Conservation (phyloP, 1,140 invertebrate genomes). For the Phortica variegata region DNA sequence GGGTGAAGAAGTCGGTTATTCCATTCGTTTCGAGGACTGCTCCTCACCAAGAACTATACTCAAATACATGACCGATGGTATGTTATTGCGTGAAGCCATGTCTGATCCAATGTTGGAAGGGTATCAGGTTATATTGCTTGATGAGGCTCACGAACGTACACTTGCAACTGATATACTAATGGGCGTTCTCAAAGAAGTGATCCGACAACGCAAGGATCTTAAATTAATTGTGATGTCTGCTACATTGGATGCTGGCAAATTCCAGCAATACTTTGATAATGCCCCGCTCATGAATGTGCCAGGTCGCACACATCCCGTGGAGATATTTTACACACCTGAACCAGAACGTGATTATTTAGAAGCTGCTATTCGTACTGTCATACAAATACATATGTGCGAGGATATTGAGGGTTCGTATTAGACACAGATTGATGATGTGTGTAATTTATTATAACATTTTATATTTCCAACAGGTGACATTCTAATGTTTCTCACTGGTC, state of each 20-base stretch:
- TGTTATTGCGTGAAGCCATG: constrained; percentile 98
- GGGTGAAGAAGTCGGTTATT: constrained; percentile 96
- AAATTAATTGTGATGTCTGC: constrained; percentile 99
- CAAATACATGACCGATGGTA: constrained; percentile 99
- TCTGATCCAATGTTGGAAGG: constrained; percentile 96
- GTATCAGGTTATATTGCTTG: constrained; percentile 94
- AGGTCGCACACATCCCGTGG: constrained; percentile 88
- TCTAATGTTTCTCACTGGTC: constrained; percentile 91
- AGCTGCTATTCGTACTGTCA: constrained; percentile 96
- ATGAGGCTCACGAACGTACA: constrained; percentile 99
- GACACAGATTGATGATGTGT: too few relatives aligned
- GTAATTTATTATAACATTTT: background rate
- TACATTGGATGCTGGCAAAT: constrained; percentile 99
- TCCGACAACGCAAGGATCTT: constrained; percentile 88
- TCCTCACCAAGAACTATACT: constrained; percentile 90
- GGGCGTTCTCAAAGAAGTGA: constrained; percentile 97
- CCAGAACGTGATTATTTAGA: constrained; percentile 98
- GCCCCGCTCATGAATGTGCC: constrained; percentile 99
- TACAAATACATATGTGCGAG: constrained; percentile 99
- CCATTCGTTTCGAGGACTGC: constrained; percentile 99
- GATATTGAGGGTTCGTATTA: constrained; percentile 71
- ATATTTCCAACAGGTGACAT: constrained; percentile 69
- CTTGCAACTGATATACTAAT: constrained; percentile 98
- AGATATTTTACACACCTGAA: constrained; percentile 99
- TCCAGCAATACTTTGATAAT: constrained; percentile 98